phyloP scores from a whole-genome alignment of 1,140 invertebrate genomes.

The Nilaparvata lugens region DNA sequence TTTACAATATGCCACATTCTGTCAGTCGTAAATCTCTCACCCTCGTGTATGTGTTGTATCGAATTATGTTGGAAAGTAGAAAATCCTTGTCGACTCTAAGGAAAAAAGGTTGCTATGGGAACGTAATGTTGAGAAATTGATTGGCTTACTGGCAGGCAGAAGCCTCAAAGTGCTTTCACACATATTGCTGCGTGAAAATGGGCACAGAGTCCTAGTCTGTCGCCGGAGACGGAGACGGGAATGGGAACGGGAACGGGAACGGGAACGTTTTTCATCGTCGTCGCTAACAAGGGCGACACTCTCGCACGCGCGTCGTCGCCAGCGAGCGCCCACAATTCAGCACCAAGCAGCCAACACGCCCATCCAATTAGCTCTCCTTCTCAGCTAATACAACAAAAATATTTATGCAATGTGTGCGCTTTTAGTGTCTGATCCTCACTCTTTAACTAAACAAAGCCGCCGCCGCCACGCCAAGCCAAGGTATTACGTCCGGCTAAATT shows the following conservation, averaged over 20 bases:
- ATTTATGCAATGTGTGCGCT: conserved; percentile 1
- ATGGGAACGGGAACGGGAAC: no score
- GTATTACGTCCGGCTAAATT: conserved; percentile 1
- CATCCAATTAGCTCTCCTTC: no score
- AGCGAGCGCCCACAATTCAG: no score
- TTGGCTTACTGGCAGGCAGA: conserved; percentile 3
- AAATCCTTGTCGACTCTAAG: background rate
- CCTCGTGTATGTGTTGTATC: background rate
- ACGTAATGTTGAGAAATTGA: conserved; percentile 4
- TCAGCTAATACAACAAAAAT: background rate
- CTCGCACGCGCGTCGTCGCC: no score
- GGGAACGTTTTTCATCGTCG: no score
- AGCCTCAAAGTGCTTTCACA: conserved; percentile 5
- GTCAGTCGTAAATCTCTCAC: no score
- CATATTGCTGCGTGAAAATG: background rate
- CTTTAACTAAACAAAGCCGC: no score
- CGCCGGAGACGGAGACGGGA: no score
- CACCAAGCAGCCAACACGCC: no score
- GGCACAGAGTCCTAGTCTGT: background rate
- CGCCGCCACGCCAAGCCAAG: background rate
- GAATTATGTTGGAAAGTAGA: conserved; percentile 2
- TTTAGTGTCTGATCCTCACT: background rate
- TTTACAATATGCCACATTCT: no score
- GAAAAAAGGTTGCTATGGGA: conserved; percentile 3
- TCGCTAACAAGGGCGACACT: no score